A percentile compares a stretch with the other conserved stretches of the same genome.
These are phyloP conservation scores for Cheiracanthium punctorium DNA, from an alignment of 2,888 invertebrate genomes.

Conservation along the genomic window DNA sequence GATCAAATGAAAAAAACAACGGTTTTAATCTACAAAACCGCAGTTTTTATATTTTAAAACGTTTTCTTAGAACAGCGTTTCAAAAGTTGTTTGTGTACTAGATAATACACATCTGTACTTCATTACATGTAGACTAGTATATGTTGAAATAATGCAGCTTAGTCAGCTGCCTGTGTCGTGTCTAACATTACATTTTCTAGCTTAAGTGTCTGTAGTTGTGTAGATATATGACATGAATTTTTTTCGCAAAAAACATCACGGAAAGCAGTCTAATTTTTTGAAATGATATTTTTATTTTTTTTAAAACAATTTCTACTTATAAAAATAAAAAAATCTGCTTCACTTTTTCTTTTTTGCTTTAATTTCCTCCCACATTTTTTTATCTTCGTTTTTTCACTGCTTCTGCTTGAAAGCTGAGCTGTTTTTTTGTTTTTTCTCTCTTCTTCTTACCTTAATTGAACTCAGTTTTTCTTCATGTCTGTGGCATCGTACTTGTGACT, in stretches of 20 bases:
- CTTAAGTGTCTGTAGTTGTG: neutral
- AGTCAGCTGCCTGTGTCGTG: constrained; percentile 35
- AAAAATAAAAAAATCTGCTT: neutral
- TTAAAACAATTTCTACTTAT: neutral
- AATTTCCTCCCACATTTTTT: neutral
- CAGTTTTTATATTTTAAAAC: too few species aligned
- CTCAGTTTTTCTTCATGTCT: constrained; percentile 12
- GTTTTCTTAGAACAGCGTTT: too few species aligned
- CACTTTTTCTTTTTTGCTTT: neutral
- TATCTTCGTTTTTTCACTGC: neutral
- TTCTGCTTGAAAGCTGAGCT: neutral
- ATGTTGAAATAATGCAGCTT: too few species aligned
- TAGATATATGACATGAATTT: neutral
- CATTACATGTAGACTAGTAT: too few species aligned
- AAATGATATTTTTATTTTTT: constrained; percentile 11
- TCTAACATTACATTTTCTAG: constrained; percentile 30
- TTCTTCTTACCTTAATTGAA: too few species aligned
- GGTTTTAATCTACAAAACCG: too few species aligned
- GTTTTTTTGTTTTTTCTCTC: too few species aligned
- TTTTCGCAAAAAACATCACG: neutral
- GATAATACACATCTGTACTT: too few species aligned
- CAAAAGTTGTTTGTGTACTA: too few species aligned
- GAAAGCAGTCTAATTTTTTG: neutral
- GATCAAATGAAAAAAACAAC: too few species aligned
- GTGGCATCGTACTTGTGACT: constrained; percentile 29